Evolutionary conservation across 2,797 vertebrate species (phyloP).

Genomic region (Hybognathus amarus): DNA sequence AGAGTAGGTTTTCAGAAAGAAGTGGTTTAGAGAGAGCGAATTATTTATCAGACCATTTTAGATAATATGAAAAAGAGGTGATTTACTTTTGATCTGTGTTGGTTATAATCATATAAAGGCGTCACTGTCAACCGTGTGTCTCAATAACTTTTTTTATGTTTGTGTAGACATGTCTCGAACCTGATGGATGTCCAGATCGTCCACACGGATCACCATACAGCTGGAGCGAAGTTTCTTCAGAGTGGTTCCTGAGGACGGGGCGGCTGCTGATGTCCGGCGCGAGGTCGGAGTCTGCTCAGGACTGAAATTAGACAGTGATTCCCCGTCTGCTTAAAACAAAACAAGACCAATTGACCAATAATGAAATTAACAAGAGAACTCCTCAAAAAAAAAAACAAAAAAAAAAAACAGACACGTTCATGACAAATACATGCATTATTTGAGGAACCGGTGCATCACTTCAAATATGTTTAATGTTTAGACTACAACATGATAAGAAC

Average conservation of each 20-base stretch:
- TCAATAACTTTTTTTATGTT: background rate
- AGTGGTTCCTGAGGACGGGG: slow-evolving; percentile 61
- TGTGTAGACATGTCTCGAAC: slow-evolving; percentile 65
- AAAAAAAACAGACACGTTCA: background rate
- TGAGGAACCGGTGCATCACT: background rate
- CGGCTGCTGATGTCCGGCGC: slow-evolving; percentile 59
- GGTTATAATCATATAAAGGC: background rate
- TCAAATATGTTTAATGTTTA: background rate
- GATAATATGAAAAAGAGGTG: background rate
- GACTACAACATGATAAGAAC: background rate
- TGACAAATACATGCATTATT: background rate
- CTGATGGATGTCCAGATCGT: slow-evolving; percentile 95
- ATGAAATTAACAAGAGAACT: background rate
- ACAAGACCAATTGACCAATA: background rate
- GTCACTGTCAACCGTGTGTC: background rate
- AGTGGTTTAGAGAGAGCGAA: background rate
- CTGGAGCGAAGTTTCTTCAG: slow-evolving; percentile 90
- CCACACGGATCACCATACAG: slow-evolving; percentile 89
- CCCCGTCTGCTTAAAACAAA: slow-evolving; percentile 68
- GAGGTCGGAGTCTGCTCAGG: slow-evolving; percentile 69
- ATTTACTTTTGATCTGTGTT: background rate
- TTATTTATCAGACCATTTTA: background rate
- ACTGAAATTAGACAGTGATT: slow-evolving; percentile 73
- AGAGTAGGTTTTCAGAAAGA: background rate
- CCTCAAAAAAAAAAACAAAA: background rate